These are phyloP conservation scores for Ibidorhyncha struthersii DNA, from an alignment of 2,113 vertebrate genomes.

Conservation along the genomic window DNA sequence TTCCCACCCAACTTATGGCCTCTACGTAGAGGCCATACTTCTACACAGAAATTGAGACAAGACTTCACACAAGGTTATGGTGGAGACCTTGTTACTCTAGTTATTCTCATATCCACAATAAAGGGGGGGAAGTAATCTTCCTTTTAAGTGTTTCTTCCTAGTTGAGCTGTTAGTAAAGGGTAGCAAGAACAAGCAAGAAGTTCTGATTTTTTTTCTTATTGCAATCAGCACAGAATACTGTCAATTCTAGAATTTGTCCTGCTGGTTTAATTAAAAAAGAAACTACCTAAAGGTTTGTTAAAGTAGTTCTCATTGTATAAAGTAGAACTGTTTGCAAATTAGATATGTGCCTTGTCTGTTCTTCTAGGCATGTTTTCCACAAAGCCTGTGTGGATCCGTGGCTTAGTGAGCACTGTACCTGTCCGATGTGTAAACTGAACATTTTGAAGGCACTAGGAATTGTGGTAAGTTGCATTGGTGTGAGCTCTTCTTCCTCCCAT, in stretches of 20 bases:
- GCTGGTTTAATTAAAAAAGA: not conserved
- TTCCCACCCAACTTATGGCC: not conserved
- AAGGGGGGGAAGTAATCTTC: not conserved
- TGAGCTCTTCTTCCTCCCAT: not conserved
- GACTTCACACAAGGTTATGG: not conserved
- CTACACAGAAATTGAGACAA: not conserved
- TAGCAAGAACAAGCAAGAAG: not conserved
- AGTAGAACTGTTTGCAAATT: not conserved
- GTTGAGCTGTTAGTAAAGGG: not conserved
- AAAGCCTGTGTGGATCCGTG: constrained; percentile 97
- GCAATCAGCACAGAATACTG: not conserved
- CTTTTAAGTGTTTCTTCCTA: not conserved
- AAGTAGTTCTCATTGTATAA: not conserved
- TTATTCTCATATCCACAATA: not conserved
- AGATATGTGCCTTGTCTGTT: not conserved
- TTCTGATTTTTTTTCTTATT: not conserved
- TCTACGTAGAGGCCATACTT: no score
- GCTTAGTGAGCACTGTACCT: constrained; percentile 97
- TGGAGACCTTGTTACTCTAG: not conserved
- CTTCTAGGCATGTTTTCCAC: constrained; percentile 94
- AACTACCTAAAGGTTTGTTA: not conserved
- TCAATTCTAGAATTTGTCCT: not conserved
- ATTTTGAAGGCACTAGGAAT: constrained; percentile 98
- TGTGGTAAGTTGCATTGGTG: constrained; percentile 80
- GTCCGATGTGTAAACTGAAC: constrained; percentile 99